Evolutionary conservation across 2,113 vertebrate species (phyloP).

Genomic region (Sapajus apella): DNA sequence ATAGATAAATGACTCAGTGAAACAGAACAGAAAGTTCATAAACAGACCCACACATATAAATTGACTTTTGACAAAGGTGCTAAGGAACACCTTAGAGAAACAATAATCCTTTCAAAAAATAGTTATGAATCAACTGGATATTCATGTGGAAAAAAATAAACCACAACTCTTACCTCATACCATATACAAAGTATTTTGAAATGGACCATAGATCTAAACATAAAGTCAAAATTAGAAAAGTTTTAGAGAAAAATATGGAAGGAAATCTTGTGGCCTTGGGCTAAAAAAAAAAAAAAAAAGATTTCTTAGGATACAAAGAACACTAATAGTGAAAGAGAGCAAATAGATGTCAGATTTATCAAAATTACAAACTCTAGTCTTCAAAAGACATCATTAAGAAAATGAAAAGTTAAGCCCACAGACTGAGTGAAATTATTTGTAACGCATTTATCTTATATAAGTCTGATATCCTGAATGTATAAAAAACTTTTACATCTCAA

Average conservation of each 20-base stretch:
- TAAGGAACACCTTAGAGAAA: neutral
- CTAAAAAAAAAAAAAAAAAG: neutral
- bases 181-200: neutral
- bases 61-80: neutral
- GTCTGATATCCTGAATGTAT: neutral
- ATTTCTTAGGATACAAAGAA: neutral
- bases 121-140: neutral
- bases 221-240: neutral
- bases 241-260: conserved; percentile 26
- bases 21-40: neutral
- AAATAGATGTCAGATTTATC: neutral
- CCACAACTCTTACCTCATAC: neutral
- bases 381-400: conserved; percentile 32
- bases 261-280: neutral
- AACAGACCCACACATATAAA: neutral
- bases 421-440: neutral
- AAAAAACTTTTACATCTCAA: neutral
- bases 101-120: neutral
- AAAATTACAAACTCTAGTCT: conserved; percentile 16
- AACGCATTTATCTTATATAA: neutral
- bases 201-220: neutral
- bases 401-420: neutral
- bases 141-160: neutral
- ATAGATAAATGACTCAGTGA: neutral
- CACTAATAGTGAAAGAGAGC: neutral